Evolutionary conservation across 2,113 vertebrate genomes (phyloP), one percentile per base, ranked within the genome.

Genomic region (Chitala chitala): DNA sequence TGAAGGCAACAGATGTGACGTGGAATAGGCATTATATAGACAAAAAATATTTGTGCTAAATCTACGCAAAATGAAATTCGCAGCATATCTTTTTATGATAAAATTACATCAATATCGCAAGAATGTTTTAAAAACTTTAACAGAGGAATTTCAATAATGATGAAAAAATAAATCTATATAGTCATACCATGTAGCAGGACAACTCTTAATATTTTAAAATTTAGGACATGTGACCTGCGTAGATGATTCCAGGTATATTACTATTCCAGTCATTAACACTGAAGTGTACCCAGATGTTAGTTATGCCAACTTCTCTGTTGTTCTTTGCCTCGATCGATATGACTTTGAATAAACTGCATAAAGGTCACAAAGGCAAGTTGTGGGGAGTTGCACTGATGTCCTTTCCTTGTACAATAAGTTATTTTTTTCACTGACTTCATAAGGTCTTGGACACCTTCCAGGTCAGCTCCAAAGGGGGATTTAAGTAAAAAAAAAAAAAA

Each of bases 361-460:
- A 61, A 33, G 59, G 59, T 63, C 38, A 63, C 59, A 38, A 63
- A 63, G 31, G 59, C 36, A 63, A 63, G 33, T n/a, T 20, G 26
- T 33, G n/a, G 59, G 51, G 12, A 54, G 5, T 63, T 63, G 12
- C 44, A 12, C 12, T n/a, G n/a, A n/a, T n/a, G n/a, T n/a, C n/a
- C n/a, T n/a, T n/a, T n/a, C n/a, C n/a, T n/a, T n/a, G n/a, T n/a
- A n/a, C n/a, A n/a, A n/a, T n/a, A n/a, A n/a, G n/a, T 20, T 38
- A 20, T 63, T 63, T 63, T 38, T 8, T 63, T 63, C 9, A 17
- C 1, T 38, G 15, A 63, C 38, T 3, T 20, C 33, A 63, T 38
- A 38, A 38, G 59, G 33, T 13, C 38, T 38, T 63, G 59, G 33
- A 38, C 38, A 36, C 7, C 31, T 63, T 38, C 59, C 59, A 63